Conservation (phyloP, 2,113 vertebrate genomes). For the Odocoileus virginianus region DNA sequence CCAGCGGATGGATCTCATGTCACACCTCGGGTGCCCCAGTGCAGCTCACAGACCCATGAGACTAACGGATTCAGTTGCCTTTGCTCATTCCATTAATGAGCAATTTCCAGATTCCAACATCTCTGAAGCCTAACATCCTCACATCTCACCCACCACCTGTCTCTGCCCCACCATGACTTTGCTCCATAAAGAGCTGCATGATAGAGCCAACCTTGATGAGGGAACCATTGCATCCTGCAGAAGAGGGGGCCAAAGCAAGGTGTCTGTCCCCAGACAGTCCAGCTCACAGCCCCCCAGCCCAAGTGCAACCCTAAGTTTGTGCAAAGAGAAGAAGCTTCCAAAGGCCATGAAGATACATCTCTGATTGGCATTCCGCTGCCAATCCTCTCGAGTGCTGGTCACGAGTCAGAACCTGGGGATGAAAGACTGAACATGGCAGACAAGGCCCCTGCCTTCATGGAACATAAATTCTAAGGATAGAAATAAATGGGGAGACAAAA, state of each 20-base stretch:
- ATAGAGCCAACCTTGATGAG: neutral
- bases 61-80: neutral
- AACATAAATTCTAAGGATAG: neutral
- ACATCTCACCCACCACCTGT: neutral
- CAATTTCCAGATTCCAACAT: neutral
- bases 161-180: neutral
- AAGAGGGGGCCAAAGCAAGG: neutral
- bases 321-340: neutral
- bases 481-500: neutral
- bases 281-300: too few relatives aligned
- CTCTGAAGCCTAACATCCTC: neutral
- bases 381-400: neutral
- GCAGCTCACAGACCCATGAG: neutral
- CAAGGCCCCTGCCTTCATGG: neutral
- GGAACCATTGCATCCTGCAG: neutral
- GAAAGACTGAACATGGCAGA: neutral
- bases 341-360: neutral
- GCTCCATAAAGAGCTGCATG: neutral
- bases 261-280: neutral
- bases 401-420: neutral
- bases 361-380: rapidly evolving
- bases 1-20: neutral
- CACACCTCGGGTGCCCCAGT: neutral
- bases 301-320: neutral
- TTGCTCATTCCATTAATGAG: neutral